phyloP scores from a whole-genome alignment of 2,113 vertebrate species.

The Neotoma lepida region DNA sequence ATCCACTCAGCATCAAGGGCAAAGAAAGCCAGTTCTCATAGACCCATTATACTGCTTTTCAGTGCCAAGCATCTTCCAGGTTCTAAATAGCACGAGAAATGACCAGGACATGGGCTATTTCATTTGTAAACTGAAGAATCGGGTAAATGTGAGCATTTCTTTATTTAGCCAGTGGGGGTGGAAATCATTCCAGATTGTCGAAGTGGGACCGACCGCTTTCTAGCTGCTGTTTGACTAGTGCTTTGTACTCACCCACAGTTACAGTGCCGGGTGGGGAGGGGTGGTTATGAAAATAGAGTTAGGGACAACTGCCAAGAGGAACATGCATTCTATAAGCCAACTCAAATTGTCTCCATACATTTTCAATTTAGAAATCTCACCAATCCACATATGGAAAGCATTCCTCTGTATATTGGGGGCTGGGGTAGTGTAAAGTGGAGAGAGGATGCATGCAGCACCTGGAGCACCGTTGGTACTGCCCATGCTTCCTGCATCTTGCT shows the following conservation, averaged over 20 bases:
- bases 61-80: neutral
- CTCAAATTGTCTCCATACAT: conserved; percentile 60
- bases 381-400: conserved; percentile 37
- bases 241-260: conserved; percentile 10
- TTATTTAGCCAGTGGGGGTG: neutral
- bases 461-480: neutral
- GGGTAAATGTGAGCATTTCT: conserved; percentile 15
- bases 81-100: neutral
- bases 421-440: neutral
- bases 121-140: conserved; percentile 10
- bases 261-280: neutral
- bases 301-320: conserved; percentile 41
- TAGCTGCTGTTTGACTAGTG: neutral
- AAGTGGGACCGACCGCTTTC: neutral
- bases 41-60: neutral
- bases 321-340: conserved; percentile 45
- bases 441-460: neutral
- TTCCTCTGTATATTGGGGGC: neutral
- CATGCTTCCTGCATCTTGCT: neutral
- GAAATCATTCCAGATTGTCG: conserved; percentile 18
- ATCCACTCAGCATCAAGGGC: neutral
- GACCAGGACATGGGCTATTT: conserved; percentile 10
- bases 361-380: conserved; percentile 61
- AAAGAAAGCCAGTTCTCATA: neutral
- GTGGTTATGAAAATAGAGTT: conserved; percentile 38